Conservation (phyloP, 1,140 invertebrate species). For the Pygmarrhopalites habei region DNA sequence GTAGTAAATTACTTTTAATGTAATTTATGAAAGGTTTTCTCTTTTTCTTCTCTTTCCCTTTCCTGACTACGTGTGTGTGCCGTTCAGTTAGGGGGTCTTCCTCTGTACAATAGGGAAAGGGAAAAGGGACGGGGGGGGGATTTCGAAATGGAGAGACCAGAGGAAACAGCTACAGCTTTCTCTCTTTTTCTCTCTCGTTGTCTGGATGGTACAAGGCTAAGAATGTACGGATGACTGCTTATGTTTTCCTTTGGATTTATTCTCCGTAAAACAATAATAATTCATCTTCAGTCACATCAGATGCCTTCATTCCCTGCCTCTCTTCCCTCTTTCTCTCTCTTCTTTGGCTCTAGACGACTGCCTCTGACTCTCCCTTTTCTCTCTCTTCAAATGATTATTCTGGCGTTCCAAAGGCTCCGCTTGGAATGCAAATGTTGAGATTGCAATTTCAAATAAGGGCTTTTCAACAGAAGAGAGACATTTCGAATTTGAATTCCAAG, state of each 20-base stretch:
- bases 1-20: no score
- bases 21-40: no score
- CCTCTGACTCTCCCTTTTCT: neutral
- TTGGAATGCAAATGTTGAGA: constrained; percentile 10
- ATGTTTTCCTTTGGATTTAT: neutral
- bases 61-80: no score
- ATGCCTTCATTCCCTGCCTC: constrained; percentile 6
- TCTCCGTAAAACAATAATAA: constrained; percentile 22
- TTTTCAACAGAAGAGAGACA: constrained; percentile 1
- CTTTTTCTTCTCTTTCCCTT: no score
- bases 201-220: no score
- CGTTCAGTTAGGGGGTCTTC: no score
- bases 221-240: no score
- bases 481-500: neutral
- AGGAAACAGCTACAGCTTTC: no score
- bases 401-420: neutral
- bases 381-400: neutral
- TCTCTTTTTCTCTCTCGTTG: no score
- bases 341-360: neutral
- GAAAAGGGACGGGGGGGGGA: no score
- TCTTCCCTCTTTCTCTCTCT: neutral
- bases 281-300: constrained; percentile 29
- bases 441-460: constrained; percentile 13
- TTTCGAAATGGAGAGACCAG: no score
- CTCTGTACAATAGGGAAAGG: no score